A percentile compares a stretch with the other conserved stretches of the same genome.
phyloP scores from a whole-genome alignment of 1,140 invertebrate species.

The Ladona fulva region DNA sequence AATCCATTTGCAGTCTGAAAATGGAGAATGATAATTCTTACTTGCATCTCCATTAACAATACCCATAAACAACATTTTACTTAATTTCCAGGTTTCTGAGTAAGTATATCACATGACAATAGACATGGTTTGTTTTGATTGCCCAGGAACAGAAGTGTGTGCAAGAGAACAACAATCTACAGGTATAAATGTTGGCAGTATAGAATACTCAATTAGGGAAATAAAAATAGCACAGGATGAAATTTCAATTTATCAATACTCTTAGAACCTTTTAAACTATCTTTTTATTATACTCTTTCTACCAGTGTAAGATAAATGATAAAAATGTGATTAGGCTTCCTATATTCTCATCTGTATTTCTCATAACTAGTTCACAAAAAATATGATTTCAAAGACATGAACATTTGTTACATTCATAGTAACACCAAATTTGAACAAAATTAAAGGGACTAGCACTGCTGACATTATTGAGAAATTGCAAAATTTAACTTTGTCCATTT shows the following conservation, averaged over 20 bases:
- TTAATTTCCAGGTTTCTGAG: background rate
- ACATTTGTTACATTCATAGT: background rate
- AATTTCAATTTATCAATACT: background rate
- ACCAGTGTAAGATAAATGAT: background rate
- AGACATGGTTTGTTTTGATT: background rate
- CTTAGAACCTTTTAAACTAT: background rate
- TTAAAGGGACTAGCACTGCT: background rate
- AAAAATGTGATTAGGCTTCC: background rate
- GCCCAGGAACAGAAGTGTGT: background rate
- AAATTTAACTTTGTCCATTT: constrained; percentile 3
- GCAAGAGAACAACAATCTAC: background rate
- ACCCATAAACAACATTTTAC: background rate
- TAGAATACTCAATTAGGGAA: background rate
- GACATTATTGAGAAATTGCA: constrained; percentile 2
- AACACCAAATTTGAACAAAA: background rate
- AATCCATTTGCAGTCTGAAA: too few relatives aligned
- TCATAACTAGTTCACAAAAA: constrained; percentile 3
- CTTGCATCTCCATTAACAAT: too few relatives aligned
- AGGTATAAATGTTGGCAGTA: background rate
- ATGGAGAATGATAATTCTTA: too few relatives aligned
- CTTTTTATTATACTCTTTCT: background rate
- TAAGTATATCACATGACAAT: constrained; percentile 1
- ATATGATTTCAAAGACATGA: background rate
- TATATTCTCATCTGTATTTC: background rate
- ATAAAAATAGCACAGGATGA: background rate